Evolutionary conservation across 2,888 invertebrate species (phyloP).

Genomic region (Liposcelis brunnea): DNA sequence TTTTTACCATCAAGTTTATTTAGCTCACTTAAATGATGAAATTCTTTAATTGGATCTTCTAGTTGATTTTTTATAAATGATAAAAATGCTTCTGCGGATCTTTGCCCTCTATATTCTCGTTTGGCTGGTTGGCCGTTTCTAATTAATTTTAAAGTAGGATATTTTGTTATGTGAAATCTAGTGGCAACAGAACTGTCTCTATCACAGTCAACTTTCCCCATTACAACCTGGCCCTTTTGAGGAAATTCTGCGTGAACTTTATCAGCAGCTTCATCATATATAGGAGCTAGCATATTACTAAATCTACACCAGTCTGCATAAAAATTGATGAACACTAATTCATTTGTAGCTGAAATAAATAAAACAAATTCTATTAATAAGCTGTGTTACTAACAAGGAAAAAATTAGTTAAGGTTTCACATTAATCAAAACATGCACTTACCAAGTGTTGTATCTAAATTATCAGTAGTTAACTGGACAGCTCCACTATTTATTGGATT

Average conservation of each 20-base stretch:
- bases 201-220: conserved; percentile 97
- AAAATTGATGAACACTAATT: conserved; percentile 95
- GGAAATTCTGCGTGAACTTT: conserved; percentile 65
- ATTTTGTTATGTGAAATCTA: conserved; percentile 91
- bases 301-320: conserved; percentile 99
- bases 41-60: conserved; percentile 68
- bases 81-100: conserved; percentile 79
- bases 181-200: conserved; percentile 71
- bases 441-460: conserved; percentile 75
- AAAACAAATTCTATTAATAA: too few species aligned
- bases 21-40: conserved; percentile 52
- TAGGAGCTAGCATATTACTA: conserved; percentile 89
- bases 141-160: conserved; percentile 92
- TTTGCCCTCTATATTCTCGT: conserved; percentile 70
- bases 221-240: conserved; percentile 63
- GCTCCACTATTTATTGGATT: conserved; percentile 69
- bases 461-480: conserved; percentile 59
- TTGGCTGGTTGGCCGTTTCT: conserved; percentile 80
- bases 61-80: conserved; percentile 79
- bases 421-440: conserved; percentile 22
- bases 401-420: not conserved
- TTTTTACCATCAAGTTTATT: conserved; percentile 45
- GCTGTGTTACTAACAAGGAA: conserved; percentile 5
- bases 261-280: conserved; percentile 90
- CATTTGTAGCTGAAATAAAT: conserved; percentile 68